Conservation (phyloP, 2,113 vertebrate species). For the Pterocles gutturalis region DNA sequence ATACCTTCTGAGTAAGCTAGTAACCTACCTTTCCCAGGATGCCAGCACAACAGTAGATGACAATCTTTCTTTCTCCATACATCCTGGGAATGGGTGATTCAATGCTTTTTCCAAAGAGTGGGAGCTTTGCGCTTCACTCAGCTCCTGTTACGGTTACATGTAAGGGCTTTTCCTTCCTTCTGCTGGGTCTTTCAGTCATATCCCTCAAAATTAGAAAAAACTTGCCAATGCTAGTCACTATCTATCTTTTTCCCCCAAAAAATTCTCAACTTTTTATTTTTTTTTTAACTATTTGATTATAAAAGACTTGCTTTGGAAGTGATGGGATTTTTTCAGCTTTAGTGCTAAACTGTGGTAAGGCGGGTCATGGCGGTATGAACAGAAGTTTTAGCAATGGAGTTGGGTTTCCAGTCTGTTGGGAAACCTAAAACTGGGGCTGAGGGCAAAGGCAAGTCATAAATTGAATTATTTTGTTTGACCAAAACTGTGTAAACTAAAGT, state of each 20-base stretch:
- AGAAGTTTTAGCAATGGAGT: neutral
- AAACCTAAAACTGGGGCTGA: neutral
- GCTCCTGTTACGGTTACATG: neutral
- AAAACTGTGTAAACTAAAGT: neutral
- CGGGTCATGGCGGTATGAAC: neutral
- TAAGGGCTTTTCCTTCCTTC: neutral
- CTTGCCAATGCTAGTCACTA: neutral
- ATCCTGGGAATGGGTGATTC: neutral
- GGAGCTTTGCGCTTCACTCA: neutral
- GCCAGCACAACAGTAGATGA: neutral
- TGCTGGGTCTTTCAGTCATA: neutral
- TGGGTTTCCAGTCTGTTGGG: neutral
- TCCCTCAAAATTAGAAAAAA: neutral
- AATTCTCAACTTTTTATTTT: neutral
- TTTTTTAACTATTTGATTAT: neutral
- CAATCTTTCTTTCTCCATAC: neutral
- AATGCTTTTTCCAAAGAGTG: neutral
- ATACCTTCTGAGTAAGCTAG: neutral
- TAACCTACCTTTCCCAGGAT: neutral
- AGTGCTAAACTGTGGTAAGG: neutral
- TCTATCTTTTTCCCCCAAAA: neutral
- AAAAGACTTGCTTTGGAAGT: neutral
- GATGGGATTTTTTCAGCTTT: neutral
- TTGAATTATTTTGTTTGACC: neutral
- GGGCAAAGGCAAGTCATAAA: neutral